Percentiles rank a stretch among this genome's conserved stretches.
Conservation (phyloP, 2,797 vertebrate genomes). For the Peromyscus aztecus region DNA sequence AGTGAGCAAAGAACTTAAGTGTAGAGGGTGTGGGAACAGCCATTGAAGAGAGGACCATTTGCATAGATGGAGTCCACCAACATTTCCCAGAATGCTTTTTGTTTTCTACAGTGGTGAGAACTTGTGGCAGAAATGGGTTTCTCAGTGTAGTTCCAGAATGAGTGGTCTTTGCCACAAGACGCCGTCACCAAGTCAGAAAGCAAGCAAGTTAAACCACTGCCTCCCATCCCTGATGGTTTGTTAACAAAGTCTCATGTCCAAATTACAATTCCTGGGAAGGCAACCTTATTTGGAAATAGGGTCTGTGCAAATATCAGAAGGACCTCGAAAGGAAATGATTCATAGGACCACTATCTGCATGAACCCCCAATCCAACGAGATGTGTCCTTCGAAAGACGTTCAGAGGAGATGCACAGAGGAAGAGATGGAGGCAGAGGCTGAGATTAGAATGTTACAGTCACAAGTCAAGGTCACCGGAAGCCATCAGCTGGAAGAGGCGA, state of each 20-base stretch:
- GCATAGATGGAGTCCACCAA: not conserved
- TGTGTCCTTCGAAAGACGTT: not conserved
- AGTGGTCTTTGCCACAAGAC: slow-evolving; percentile 62
- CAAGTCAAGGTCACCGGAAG: not conserved
- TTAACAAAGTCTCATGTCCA: not conserved
- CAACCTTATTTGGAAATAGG: slow-evolving; percentile 11
- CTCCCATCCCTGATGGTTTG: not conserved
- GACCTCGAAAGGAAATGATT: not conserved
- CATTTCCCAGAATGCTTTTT: slow-evolving; percentile 78
- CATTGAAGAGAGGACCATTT: not conserved
- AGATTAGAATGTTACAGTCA: not conserved
- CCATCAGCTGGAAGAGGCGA: not conserved
- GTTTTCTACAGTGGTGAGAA: slow-evolving; percentile 15
- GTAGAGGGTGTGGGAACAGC: not conserved
- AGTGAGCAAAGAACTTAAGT: not conserved
- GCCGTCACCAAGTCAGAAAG: slow-evolving; percentile 55
- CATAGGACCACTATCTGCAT: not conserved
- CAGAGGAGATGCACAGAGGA: not conserved
- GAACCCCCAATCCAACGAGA: not conserved
- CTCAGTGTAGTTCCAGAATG: slow-evolving; percentile 42
- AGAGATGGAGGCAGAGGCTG: not conserved
- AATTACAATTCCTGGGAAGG: not conserved
- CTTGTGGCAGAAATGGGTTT: slow-evolving; percentile 25
- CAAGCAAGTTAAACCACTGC: slow-evolving; percentile 14
- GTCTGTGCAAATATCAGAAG: not conserved